phyloP scores from a whole-genome alignment of 2,797 vertebrate genomes.

The Thripadectes ignobilis region DNA sequence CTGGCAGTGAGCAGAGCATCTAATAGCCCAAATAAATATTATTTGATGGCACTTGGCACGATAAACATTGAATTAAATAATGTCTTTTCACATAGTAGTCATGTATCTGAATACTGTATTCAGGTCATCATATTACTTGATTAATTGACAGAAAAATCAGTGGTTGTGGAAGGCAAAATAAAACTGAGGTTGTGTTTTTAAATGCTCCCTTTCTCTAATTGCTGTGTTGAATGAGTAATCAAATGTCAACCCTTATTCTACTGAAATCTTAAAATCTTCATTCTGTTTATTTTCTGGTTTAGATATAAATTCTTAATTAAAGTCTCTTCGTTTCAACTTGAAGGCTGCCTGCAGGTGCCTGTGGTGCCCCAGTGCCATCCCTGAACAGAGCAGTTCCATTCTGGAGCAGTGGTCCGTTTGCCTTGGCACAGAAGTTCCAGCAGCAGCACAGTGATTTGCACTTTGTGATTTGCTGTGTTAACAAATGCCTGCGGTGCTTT shows the following conservation, averaged over 20 bases:
- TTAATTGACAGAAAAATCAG: neutral
- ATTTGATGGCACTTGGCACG: neutral
- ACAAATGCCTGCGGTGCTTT: neutral
- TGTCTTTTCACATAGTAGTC: neutral
- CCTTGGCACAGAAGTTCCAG: neutral
- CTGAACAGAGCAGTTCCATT: neutral
- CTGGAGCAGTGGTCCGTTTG: neutral
- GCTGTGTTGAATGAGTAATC: neutral
- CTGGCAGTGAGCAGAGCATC: neutral
- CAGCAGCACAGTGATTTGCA: neutral
- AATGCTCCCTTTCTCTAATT: neutral
- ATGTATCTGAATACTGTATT: neutral
- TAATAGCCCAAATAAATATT: neutral
- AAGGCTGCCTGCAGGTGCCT: neutral
- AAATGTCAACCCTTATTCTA: neutral
- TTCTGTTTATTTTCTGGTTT: neutral
- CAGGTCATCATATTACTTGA: neutral
- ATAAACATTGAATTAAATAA: neutral
- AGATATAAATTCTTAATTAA: neutral
- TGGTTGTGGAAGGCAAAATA: neutral
- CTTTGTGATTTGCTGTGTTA: neutral
- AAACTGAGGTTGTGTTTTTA: neutral
- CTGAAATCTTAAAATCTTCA: neutral
- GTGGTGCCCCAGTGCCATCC: neutral
- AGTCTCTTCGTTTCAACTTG: accelerated